These are phyloP conservation scores for Coelopa frigida DNA, from an alignment of 1,140 invertebrate genomes.

Conservation along the genomic window DNA sequence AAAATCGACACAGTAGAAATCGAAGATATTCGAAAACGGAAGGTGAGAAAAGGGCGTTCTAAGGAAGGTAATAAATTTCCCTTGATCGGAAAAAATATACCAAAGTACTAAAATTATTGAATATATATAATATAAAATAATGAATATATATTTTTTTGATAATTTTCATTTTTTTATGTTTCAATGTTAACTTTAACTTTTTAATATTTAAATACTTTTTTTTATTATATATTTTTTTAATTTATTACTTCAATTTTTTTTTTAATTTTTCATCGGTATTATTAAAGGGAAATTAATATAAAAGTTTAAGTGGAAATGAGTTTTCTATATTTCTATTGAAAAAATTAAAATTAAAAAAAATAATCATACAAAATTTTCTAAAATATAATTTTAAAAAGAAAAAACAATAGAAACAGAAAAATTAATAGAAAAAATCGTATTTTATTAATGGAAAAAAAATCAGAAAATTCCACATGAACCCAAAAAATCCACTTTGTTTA, in stretches of 20 bases:
- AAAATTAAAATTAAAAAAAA: neutral
- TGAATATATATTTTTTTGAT: neutral
- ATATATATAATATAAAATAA: neutral
- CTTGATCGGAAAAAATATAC: neutral
- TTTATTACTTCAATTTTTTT: neutral
- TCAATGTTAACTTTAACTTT: slow-evolving; percentile 9
- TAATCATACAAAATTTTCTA: slow-evolving; percentile 2
- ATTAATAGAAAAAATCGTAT: no score
- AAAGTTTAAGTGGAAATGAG: neutral
- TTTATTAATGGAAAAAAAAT: no score
- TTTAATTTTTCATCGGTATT: no score
- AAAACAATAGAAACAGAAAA: neutral
- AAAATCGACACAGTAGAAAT: no score
- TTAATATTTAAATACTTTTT: slow-evolving; percentile 8
- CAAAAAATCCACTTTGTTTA: no score
- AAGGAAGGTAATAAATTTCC: no score
- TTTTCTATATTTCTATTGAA: neutral
- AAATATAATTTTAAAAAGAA: slow-evolving; percentile 2
- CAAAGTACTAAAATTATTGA: neutral
- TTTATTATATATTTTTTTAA: slow-evolving; percentile 2
- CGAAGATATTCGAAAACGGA: no score
- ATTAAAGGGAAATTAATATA: neutral
- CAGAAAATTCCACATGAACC: no score
- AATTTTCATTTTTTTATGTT: neutral
- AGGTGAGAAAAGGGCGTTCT: no score